Evolutionary conservation across 2,888 invertebrate genomes (phyloP), one percentile per base, ranked within the genome.

Genomic region (Alcis repandata): DNA sequence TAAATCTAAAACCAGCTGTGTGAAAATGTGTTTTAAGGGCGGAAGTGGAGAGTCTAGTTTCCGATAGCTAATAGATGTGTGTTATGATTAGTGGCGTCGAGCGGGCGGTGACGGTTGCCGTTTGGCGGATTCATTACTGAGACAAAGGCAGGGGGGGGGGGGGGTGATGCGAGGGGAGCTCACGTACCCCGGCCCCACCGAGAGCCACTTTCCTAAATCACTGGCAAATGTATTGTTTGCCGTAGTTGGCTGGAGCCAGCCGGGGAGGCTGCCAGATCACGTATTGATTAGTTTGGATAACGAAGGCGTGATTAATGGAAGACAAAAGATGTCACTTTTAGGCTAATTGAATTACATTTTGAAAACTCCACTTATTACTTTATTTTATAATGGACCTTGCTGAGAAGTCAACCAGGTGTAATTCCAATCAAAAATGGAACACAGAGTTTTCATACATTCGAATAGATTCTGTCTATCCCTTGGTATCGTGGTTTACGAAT

Each of bases 51-150:
- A 78, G 90, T 80, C 76, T 77, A 82, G 68, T 83, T 85, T 89
- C 77, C 77, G 75, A 78, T 80, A 78, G 79, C 75, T 78, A 74
- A 78, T 80, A 75, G 70, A 79, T 82, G 73, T 82, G 79, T 76
- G 77, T 88, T 51, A 85, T 87, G 91, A 88, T 87, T 83, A 85
- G 80, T 85, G 86, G 81, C 80, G 79, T 84, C 74, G 83, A 83
- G 75, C 64, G 67, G 72, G 76, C 74, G 79, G 82, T 89, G 90
- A 87, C 85, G 88, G 87, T 87, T 89, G 87, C 84, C 87, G 90
- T 92, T 91, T 91, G 90, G 86, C 85, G 91, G 92, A 91, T 92
- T 92, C 91, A 92, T 93, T 91, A 90, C 91, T 85, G 90, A 92
- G 90, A 92, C 92, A 92, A 91, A 92, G 84, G 76, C 79, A 82